phyloP scores from a whole-genome alignment of 2,888 invertebrate species.

The Drosophila neutralis region DNA sequence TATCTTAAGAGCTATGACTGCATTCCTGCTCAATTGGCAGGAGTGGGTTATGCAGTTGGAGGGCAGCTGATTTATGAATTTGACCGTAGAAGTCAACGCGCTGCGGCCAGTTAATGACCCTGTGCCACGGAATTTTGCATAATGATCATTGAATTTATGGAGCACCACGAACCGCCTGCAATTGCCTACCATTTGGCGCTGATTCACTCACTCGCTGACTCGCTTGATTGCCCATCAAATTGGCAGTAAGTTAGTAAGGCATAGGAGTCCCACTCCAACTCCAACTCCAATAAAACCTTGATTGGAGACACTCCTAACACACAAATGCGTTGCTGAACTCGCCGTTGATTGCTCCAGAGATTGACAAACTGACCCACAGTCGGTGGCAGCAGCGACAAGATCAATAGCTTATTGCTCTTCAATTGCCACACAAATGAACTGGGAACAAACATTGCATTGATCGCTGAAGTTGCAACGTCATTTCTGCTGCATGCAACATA shows the following conservation, averaged over 20 bases:
- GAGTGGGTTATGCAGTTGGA: constrained; percentile 27
- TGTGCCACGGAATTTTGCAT: constrained; percentile 55
- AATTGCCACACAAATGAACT: constrained; percentile 32
- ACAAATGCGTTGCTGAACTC: constrained; percentile 30
- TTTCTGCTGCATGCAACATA: background rate
- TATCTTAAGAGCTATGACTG: constrained; percentile 57
- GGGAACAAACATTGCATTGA: constrained; percentile 16
- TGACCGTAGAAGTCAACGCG: constrained; percentile 67
- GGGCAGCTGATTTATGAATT: constrained; percentile 75
- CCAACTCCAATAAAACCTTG: constrained; percentile 14
- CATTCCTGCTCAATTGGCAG: constrained; percentile 65
- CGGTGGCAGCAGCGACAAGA: constrained; percentile 54
- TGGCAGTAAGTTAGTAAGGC: constrained; percentile 74
- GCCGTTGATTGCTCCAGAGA: constrained; percentile 44
- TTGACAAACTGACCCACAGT: constrained; percentile 64
- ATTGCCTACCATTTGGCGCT: constrained; percentile 53
- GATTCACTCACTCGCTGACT: constrained; percentile 30
- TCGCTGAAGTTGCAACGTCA: background rate
- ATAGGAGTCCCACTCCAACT: constrained; percentile 10
- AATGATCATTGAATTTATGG: constrained; percentile 46
- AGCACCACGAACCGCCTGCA: constrained; percentile 22
- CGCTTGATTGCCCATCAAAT: constrained; percentile 50
- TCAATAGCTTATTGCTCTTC: constrained; percentile 49
- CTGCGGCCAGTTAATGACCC: constrained; percentile 72
- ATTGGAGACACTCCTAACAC: constrained; percentile 62